phyloP scores from a whole-genome alignment of 2,797 vertebrate species.

The Macropus fuliginosus region DNA sequence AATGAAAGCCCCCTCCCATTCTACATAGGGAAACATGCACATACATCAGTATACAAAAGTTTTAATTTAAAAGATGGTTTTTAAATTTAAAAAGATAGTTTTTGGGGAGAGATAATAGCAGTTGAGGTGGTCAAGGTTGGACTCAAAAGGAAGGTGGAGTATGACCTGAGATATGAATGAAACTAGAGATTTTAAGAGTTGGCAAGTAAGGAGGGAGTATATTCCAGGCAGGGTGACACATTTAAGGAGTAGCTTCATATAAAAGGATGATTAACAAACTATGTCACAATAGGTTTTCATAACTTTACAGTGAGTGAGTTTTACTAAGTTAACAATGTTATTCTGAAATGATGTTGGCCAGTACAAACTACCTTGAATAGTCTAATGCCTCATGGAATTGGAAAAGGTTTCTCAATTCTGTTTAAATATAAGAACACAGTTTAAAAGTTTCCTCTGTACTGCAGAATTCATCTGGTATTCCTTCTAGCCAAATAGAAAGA shows the following conservation, averaged over 20 bases:
- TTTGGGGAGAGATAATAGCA: neutral
- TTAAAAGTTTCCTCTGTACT: neutral
- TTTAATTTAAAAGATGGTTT: neutral
- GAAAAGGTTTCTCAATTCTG: slow-evolving; percentile 6
- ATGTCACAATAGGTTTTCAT: neutral
- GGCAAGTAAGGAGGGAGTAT: neutral
- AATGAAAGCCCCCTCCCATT: neutral
- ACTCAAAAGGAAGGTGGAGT: neutral
- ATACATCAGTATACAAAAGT: neutral
- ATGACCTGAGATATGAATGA: neutral
- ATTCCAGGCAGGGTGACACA: neutral
- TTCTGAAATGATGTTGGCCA: neutral
- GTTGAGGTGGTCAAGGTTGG: neutral
- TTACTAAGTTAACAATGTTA: neutral
- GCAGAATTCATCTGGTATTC: slow-evolving; percentile 4
- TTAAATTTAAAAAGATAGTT: neutral
- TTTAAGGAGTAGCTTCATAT: neutral
- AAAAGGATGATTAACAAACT: neutral
- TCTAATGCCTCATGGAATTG: neutral
- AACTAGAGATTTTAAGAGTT: neutral
- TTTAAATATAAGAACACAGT: neutral
- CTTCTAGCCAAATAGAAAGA: slow-evolving; percentile 10
- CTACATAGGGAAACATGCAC: neutral
- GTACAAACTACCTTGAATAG: neutral
- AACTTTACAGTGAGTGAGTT: neutral